Base-by-base conservation (phyloP, 2,113 vertebrate genomes). In the Orthonyx spaldingii region DNA sequence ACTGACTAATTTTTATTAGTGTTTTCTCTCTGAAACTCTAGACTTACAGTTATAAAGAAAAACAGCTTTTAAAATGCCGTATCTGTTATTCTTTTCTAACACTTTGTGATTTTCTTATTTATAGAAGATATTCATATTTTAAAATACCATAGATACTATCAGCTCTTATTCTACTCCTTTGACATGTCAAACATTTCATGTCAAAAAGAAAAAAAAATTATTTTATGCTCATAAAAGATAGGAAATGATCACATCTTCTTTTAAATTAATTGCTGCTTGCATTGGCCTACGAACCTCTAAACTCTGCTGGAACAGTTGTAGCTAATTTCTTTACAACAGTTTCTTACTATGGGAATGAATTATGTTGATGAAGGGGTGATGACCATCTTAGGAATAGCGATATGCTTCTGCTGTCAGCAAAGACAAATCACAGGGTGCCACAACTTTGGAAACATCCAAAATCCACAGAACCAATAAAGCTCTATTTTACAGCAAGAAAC, bases 1-100 rank as follows among this genome's bases (percentile, higher is more conserved):
- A 96, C 97, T 98, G 97, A 92, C 91, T 97, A 96, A 92, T 94
- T 98, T 98, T 98, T 98, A 98, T 97, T 98, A 97, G 94, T 97
- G 96, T 97, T 98, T 98, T 98, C 96, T 96, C 97, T 97, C 96
- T 97, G 95, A 97, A 97, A 97, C 87, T 93, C 77, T 96, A 97
- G 96, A 97, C 93, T 96, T 97, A 89, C 35, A 79, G 90, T 97
- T 98, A 94, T 14, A 85, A 97, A 96, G 94, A 94, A 97, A 97
- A 97, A 96, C 93, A 98, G 71, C 68, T 82, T 97, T 94, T 86
- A 90, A 96, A 97, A 96, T 89, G 87, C 82, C 57, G 0, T 94
- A 92, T 94, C 95, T 94, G 84, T 95, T 96, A 89, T 94, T 90
- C 93, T 95, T 97, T 96, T 95, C 75, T 83, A 93, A 88, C 72